These are phyloP conservation scores for Chanos chanos DNA, from an alignment of 2,797 vertebrate genomes.

Conservation along the genomic window DNA sequence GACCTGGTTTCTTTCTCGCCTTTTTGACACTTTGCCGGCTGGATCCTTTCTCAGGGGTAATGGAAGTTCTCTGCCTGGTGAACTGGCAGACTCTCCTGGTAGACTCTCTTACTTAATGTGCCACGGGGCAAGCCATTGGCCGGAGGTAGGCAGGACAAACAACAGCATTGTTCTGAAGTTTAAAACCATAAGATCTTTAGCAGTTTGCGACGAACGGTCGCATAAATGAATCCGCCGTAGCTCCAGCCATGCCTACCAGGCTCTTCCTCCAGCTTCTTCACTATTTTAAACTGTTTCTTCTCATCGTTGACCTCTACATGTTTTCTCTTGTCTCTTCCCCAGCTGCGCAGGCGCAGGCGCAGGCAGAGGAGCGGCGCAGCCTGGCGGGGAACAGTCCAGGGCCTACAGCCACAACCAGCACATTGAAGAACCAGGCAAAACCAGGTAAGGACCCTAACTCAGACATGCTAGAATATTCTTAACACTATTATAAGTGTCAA, in stretches of 20 bases:
- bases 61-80: too few species aligned
- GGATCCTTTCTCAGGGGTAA: too few species aligned
- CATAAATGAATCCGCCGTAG: neutral
- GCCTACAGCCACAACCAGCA: constrained; percentile 32
- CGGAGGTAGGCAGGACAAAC: neutral
- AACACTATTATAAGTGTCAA: neutral
- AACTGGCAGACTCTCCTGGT: too few species aligned
- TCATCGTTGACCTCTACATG: neutral
- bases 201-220: too few species aligned
- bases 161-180: neutral
- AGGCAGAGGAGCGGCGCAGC: constrained; percentile 87
- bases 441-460: constrained; percentile 77
- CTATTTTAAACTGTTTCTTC: neutral
- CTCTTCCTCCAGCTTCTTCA: neutral
- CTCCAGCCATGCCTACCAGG: neutral
- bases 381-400: constrained; percentile 69
- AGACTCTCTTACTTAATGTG: too few species aligned
- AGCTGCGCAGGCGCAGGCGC: constrained; percentile 89
- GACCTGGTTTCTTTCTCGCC: too few species aligned
- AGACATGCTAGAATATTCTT: neutral
- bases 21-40: too few species aligned
- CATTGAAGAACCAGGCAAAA: constrained; percentile 62
- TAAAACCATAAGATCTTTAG: neutral
- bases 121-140: too few species aligned
- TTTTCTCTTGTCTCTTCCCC: constrained; percentile 19